Evolutionary conservation across 2,797 vertebrate species (phyloP), one percentile per base, ranked within the genome.

Genomic region (Enoplosus armatus): DNA sequence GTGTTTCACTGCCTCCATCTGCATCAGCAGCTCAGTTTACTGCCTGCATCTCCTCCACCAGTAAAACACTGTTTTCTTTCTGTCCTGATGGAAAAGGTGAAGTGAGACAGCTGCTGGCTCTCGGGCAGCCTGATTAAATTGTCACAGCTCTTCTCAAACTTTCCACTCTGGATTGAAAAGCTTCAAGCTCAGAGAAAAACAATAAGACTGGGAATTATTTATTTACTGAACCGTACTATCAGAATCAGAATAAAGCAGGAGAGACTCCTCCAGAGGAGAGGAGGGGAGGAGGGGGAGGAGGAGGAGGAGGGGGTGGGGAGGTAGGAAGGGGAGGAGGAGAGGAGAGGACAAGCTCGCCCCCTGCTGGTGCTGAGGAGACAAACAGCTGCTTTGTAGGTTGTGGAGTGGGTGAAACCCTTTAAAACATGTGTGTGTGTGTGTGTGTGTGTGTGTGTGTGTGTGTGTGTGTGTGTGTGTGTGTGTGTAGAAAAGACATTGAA

Each of bases 311-410:
- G 3, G 37, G 3, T 6, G 35, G 11, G 35, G 35, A 10, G n/a
- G n/a, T n/a, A n/a, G n/a, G n/a, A n/a, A n/a, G n/a, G n/a, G n/a
- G n/a, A n/a, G n/a, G n/a, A n/a, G n/a, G n/a, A n/a, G n/a, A n/a
- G n/a, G n/a, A n/a, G n/a, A n/a, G n/a, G n/a, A n/a, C n/a, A n/a
- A n/a, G 60, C 27, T 22, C 16, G 54, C 78, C 87, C 75, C 83
- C 85, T 85, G 78, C 76, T 89, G 87, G 80, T 53, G 33, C 50
- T 37, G 3, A 43, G 4, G 15, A 18, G 20, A 58, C 8, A 3
- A 27, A 8, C 60, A 64, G 11, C 70, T 58, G 16, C 69, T 24
- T 33, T 6, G 35, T n/a, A n/a, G n/a, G n/a, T n/a, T n/a, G n/a
- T n/a, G n/a, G n/a, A n/a, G n/a, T n/a, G n/a, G n/a, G n/a, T n/a